Conservation (phyloP, 1,140 invertebrate species). For the Brachionus manjavacas region DNA sequence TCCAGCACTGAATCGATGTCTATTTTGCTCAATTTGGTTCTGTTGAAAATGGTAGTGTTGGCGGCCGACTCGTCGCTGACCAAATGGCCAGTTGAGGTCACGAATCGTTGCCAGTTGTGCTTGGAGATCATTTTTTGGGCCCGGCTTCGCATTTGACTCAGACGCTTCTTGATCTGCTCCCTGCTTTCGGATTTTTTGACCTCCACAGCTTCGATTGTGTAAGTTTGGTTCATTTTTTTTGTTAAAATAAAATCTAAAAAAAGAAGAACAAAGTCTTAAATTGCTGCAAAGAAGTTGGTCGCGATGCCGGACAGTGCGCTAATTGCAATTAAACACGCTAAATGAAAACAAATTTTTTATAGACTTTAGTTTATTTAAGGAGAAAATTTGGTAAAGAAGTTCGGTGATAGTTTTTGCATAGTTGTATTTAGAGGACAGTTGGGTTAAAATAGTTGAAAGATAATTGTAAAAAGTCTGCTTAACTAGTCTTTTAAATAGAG, state of each 20-base stretch:
- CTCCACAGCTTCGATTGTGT: constrained; percentile 3
- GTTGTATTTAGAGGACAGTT: constrained; percentile 2
- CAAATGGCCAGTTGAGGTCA: background rate
- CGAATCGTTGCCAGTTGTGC: constrained; percentile 25
- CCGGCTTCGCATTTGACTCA: background rate
- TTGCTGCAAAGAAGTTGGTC: background rate
- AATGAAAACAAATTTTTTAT: constrained; percentile 34
- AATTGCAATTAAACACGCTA: constrained; percentile 16
- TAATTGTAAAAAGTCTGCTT: constrained; percentile 28
- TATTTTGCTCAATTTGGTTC: constrained; percentile 8
- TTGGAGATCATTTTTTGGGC: background rate
- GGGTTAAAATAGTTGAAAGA: background rate
- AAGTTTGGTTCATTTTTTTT: constrained; percentile 34
- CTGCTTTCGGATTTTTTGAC: background rate
- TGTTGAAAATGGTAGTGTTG: background rate
- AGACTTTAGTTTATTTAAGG: constrained; percentile 20
- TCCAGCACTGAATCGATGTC: background rate
- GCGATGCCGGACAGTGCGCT: constrained; percentile 7
- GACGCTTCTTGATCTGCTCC: background rate
- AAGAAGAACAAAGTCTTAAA: background rate
- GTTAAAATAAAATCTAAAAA: background rate
- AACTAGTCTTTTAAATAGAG: constrained; percentile 2
- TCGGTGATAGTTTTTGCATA: background rate
- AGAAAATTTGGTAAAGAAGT: constrained; percentile 9
- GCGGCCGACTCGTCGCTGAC: background rate